A percentile compares a stretch with the other conserved stretches of the same genome.
Evolutionary conservation across 2,888 invertebrate genomes (phyloP).

Genomic region (Trisateles emortualis): DNA sequence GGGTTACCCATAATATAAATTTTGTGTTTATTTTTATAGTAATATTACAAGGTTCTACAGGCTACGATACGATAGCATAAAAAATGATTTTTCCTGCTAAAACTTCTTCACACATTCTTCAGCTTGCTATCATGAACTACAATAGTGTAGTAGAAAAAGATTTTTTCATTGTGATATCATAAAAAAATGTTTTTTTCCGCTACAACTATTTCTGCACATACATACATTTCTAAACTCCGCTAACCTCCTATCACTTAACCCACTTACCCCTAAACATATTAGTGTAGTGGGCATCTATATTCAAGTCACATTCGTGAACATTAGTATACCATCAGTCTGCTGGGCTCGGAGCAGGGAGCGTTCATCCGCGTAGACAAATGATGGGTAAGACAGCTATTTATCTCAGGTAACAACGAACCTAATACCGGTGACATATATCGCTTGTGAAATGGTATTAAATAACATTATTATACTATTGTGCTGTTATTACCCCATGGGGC

Average conservation of each 20-base stretch:
- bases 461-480: too few species aligned
- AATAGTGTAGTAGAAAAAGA: too few species aligned
- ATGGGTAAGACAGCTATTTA: slow-evolving; percentile 6
- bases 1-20: too few species aligned
- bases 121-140: too few species aligned
- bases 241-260: slow-evolving; percentile 3
- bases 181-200: neutral
- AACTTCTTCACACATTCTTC: too few species aligned
- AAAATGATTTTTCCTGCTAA: too few species aligned
- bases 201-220: too few species aligned
- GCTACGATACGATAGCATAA: too few species aligned
- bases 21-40: too few species aligned
- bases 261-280: slow-evolving; percentile 46
- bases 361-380: slow-evolving; percentile 28
- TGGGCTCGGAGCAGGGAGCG: slow-evolving; percentile 25
- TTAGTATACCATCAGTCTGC: slow-evolving; percentile 53
- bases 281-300: slow-evolving; percentile 45
- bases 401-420: slow-evolving; percentile 8
- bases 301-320: slow-evolving; percentile 46
- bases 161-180: neutral
- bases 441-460: neutral
- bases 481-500: too few species aligned
- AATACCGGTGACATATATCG: neutral
- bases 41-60: too few species aligned
- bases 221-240: slow-evolving; percentile 3